phyloP scores from a whole-genome alignment of 1,140 invertebrate species.

The Drosophila athabasca region DNA sequence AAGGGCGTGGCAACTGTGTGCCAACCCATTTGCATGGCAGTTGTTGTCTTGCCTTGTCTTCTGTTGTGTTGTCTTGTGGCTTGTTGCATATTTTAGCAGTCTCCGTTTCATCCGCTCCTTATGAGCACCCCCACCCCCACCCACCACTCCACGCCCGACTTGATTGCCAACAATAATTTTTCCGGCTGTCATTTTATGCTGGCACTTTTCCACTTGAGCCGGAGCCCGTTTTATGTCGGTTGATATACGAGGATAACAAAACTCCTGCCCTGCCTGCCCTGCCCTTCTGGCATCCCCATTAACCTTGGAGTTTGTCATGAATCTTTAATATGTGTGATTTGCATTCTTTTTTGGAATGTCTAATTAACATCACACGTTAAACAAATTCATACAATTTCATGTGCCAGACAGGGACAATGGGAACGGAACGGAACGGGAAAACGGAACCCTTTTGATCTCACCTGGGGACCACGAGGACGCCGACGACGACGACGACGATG shows the following conservation, averaged over 20 bases:
- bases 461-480: conserved; percentile 31
- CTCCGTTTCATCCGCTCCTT: conserved; percentile 19
- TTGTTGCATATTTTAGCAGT: conserved; percentile 52
- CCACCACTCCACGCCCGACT: conserved; percentile 1
- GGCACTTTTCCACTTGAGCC: conserved; percentile 17
- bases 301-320: neutral
- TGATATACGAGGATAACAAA: neutral
- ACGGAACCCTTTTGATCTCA: conserved; percentile 52
- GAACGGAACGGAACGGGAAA: neutral
- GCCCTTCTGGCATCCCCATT: no score
- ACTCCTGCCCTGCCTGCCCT: no score
- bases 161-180: conserved; percentile 54
- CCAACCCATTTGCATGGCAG: conserved; percentile 39
- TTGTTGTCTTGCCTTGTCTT: conserved; percentile 13
- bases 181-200: conserved; percentile 14
- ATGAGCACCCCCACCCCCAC: neutral
- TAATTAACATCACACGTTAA: conserved; percentile 27
- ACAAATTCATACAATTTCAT: conserved; percentile 28
- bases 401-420: conserved; percentile 31
- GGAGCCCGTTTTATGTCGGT: conserved; percentile 11
- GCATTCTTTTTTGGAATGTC: conserved; percentile 4
- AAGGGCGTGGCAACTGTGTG: conserved; percentile 28
- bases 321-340: conserved; percentile 1
- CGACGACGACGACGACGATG: no score
- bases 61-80: conserved; percentile 28